Base-by-base conservation (phyloP, 2,797 vertebrate genomes). In the Liparis tanakae region DNA sequence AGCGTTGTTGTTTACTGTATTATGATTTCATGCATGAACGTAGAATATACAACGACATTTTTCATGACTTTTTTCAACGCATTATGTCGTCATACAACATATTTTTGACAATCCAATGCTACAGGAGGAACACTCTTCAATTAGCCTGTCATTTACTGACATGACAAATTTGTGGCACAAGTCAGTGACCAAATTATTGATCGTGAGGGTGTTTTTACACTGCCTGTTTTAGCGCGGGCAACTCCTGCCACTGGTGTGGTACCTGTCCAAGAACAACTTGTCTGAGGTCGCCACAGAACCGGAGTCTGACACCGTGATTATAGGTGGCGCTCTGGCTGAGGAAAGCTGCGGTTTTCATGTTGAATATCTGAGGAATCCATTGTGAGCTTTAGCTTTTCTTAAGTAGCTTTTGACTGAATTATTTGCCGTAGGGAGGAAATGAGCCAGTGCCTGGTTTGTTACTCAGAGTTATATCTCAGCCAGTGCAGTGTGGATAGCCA, bases 191-290 rank as follows among this genome's bases (percentile, higher is more conserved):
- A 64, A 60, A 79, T 72, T 72, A 61, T 34, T 80, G 76, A 88
- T 84, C 70, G 69, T 30, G 30, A 65, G 36, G 22, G 13, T 25
- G 13, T 33, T 25, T 79, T 72, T 10, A 64, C 54, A 20, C 78
- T 73, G 84, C 80, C 85, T 79, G 79, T 64, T 86, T 85, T 75
- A 90, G 88, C 87, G 63, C 15, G 25, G 79, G 83, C 58, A 73
- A 90, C 84, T 89, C 82, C 83, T 30, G 80, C 82, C 86, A 85
- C 88, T 88, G 86, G 82, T 79, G 79, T 81, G 89, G 83, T 91
- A 83, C 85, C 88, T 88, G 81, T 94, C 93, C 92, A 94, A 92
- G 85, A 94, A 91, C 85, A 94, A 94, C 91, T 91, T 88, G 88
- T 94, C 88, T 91, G 90, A 91, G 90, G 91, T 91, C 78, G 65